Evolutionary conservation across 1,140 invertebrate genomes (phyloP).

Genomic region (Meloidogyne floridensis): DNA sequence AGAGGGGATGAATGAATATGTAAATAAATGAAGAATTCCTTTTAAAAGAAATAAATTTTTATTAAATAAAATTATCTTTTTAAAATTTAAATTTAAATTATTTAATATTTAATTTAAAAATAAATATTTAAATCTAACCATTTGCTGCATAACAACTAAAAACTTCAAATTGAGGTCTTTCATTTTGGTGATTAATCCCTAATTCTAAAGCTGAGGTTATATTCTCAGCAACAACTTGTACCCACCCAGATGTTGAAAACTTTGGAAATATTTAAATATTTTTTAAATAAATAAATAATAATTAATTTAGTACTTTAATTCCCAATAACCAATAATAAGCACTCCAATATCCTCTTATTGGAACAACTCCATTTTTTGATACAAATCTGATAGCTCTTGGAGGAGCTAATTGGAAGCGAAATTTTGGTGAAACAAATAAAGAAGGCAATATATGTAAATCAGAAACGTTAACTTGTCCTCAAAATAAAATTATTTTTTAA

Average conservation of each 20-base stretch:
- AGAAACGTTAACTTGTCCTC: slow-evolving; percentile 42
- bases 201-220: slow-evolving; percentile 49
- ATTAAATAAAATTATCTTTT: no score
- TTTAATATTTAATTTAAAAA: no score
- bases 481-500: background rate
- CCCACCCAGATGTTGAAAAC: slow-evolving; percentile 50
- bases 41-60: no score
- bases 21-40: no score
- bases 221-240: slow-evolving; percentile 50
- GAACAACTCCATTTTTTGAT: slow-evolving; percentile 53
- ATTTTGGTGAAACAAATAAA: slow-evolving; percentile 57
- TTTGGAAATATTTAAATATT: slow-evolving; percentile 15
- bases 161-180: slow-evolving; percentile 50
- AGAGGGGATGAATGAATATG: no score
- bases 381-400: slow-evolving; percentile 52
- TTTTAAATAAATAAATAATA: background rate
- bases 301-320: slow-evolving; percentile 37
- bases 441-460: slow-evolving; percentile 43
- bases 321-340: slow-evolving; percentile 51
- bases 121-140: background rate
- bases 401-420: slow-evolving; percentile 53
- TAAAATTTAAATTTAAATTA: no score
- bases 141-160: slow-evolving; percentile 36
- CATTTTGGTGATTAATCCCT: slow-evolving; percentile 36
- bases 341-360: slow-evolving; percentile 56